Percentiles rank a stretch among this genome's conserved stretches.
Conservation (phyloP, 2,888 invertebrate genomes). For the Drosophila paracracens region DNA sequence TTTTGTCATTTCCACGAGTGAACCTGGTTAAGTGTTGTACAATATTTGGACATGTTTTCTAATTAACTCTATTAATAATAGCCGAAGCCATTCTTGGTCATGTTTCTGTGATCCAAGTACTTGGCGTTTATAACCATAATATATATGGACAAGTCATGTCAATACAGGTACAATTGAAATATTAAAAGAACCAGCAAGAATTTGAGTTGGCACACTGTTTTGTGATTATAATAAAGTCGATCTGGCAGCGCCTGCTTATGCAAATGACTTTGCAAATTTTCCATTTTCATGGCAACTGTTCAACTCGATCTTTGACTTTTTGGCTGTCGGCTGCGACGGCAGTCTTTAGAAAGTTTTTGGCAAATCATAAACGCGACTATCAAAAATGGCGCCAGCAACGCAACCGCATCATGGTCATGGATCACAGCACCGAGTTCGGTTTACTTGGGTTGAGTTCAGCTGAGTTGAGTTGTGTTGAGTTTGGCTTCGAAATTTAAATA, state of each 20-base stretch:
- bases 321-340: slow-evolving; percentile 20
- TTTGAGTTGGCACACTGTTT: slow-evolving; percentile 7
- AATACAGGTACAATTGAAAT: not conserved
- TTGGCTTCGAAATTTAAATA: slow-evolving; percentile 56
- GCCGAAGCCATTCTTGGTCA: not conserved
- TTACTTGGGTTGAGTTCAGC: slow-evolving; percentile 30
- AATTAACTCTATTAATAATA: not conserved
- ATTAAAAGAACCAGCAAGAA: not conserved
- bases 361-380: slow-evolving; percentile 72
- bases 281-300: slow-evolving; percentile 34
- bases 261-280: slow-evolving; percentile 40
- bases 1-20: not conserved
- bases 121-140: not conserved
- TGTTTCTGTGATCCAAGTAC: not conserved
- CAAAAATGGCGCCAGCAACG: slow-evolving; percentile 67
- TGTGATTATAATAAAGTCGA: slow-evolving; percentile 11
- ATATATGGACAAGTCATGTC: not conserved
- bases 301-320: slow-evolving; percentile 59
- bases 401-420: slow-evolving; percentile 65
- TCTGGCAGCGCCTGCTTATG: slow-evolving; percentile 42
- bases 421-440: slow-evolving; percentile 64
- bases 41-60: not conserved
- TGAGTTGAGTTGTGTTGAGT: slow-evolving; percentile 16
- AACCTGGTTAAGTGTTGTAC: not conserved
- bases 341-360: slow-evolving; percentile 70